Conservation (phyloP, 2,888 invertebrate genomes). For the Hirtodrosophila duncani region DNA sequence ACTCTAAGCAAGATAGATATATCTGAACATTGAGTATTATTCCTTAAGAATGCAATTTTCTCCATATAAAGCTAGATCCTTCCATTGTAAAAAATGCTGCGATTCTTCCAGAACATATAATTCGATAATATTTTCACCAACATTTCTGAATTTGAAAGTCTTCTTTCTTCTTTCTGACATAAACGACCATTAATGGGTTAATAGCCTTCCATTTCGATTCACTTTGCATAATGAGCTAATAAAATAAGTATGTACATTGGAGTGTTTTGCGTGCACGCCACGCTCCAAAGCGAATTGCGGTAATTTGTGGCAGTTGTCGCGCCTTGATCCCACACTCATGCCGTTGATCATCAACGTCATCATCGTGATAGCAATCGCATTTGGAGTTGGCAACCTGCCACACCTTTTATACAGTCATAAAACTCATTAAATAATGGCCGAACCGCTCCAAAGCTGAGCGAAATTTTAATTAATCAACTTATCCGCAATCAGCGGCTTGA, state of each 20-base stretch:
- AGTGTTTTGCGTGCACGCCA: constrained; percentile 74
- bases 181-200: no score
- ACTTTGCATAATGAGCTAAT: constrained; percentile 73
- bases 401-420: constrained; percentile 62
- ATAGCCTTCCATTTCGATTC: no score
- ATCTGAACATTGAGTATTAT: no score
- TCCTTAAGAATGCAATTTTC: no score
- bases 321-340: constrained; percentile 46
- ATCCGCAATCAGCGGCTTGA: constrained; percentile 42
- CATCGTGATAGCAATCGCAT: background rate
- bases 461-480: constrained; percentile 71
- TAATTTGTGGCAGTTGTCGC: constrained; percentile 74
- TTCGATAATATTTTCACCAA: no score
- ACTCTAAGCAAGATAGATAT: no score
- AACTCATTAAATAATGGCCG: constrained; percentile 69
- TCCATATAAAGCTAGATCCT: no score
- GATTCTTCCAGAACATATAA: no score
- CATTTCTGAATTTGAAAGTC: no score
- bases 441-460: constrained; percentile 62
- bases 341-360: background rate
- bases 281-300: constrained; percentile 53
- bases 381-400: constrained; percentile 40
- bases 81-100: no score
- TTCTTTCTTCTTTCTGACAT: no score
- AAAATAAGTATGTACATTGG: no score